Evolutionary conservation across 1,140 invertebrate species (phyloP).

Genomic region (Metaphire vulgaris): DNA sequence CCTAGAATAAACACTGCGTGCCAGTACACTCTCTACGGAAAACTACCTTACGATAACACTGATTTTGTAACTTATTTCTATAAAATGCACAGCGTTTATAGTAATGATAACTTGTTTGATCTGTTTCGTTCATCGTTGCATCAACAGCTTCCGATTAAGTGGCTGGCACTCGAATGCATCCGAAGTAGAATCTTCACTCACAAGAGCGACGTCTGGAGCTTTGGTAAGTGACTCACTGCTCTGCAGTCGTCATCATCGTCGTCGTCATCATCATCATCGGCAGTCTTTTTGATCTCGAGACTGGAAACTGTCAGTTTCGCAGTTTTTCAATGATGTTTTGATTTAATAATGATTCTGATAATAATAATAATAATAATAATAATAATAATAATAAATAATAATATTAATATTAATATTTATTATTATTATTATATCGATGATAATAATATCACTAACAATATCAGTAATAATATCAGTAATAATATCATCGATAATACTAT

Average conservation of each 20-base stretch:
- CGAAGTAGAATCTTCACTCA: slow-evolving; percentile 92
- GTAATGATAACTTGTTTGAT: too few species aligned
- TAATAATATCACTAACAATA: neutral
- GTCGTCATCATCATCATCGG: neutral
- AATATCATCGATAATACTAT: neutral
- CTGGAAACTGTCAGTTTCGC: too few species aligned
- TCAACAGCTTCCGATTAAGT: slow-evolving; percentile 98
- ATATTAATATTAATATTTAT: neutral
- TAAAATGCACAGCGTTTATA: too few species aligned
- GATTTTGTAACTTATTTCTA: too few species aligned
- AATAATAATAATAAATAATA: neutral
- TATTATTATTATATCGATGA: neutral
- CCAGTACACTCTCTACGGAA: too few species aligned
- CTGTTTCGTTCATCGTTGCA: too few species aligned
- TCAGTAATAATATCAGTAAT: neutral
- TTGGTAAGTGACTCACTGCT: slow-evolving; percentile 61
- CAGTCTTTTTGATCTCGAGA: too few species aligned
- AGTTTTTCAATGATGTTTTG: too few species aligned
- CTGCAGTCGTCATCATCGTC: neutral
- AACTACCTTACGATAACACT: too few species aligned
- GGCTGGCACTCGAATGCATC: slow-evolving; percentile 94
- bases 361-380: neutral
- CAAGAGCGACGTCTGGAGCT: slow-evolving; percentile 98
- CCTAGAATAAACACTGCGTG: too few species aligned
- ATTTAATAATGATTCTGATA: neutral